Conservation (phyloP, 2,797 vertebrate genomes). For the Scolopax bukidnonensis region DNA sequence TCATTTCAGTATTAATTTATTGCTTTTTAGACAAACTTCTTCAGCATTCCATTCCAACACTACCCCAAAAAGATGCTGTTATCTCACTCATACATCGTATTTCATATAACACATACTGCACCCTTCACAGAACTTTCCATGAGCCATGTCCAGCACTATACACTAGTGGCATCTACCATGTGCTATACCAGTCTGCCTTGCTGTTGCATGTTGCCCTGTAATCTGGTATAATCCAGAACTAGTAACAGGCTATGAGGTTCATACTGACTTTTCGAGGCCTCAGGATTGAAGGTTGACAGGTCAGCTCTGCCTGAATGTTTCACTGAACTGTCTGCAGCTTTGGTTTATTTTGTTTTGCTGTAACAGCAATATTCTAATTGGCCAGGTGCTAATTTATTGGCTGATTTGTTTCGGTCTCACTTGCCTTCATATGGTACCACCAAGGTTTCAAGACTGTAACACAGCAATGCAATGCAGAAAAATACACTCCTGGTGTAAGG, state of each 20-base stretch:
- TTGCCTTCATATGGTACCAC: accelerated
- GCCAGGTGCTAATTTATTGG: not conserved
- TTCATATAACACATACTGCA: not conserved
- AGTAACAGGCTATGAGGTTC: not conserved
- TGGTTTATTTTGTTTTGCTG: not conserved
- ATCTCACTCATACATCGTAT: not conserved
- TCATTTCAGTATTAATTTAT: not conserved
- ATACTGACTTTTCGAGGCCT: not conserved
- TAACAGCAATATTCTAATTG: not conserved
- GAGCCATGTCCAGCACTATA: not conserved
- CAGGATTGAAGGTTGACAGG: not conserved
- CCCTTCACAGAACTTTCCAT: accelerated
- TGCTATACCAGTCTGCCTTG: not conserved
- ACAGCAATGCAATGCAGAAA: not conserved
- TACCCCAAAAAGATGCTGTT: not conserved
- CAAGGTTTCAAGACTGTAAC: not conserved
- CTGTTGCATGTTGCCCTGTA: accelerated
- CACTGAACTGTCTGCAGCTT: not conserved
- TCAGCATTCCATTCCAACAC: not conserved
- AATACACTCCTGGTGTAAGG: not conserved
- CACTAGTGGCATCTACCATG: not conserved
- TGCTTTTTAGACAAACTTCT: not conserved
- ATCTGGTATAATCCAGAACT: not conserved
- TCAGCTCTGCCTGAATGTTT: not conserved
- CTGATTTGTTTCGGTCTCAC: not conserved